phyloP scores from a whole-genome alignment of 1,140 invertebrate genomes.

The Anastrepha ludens region DNA sequence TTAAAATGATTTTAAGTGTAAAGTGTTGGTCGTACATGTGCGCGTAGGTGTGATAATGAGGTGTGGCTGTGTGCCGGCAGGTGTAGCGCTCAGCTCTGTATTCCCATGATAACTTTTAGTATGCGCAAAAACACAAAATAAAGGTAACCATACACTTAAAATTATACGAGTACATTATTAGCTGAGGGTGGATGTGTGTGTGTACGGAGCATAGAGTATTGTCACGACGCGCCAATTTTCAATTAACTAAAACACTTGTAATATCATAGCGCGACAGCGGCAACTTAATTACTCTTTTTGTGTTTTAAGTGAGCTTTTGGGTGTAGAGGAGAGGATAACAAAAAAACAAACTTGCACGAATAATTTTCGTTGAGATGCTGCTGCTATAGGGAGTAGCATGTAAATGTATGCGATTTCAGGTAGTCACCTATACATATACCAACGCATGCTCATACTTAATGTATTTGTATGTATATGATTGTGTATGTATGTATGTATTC shows the following conservation, averaged over 20 bases:
- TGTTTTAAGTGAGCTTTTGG: background rate
- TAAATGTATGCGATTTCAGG: background rate
- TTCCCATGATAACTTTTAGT: slow-evolving; percentile 14
- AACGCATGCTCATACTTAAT: too few species aligned
- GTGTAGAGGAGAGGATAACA: too few species aligned
- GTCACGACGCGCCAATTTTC: slow-evolving; percentile 23
- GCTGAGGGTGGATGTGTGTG: background rate
- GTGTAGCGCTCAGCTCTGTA: slow-evolving; percentile 17
- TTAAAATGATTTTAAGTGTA: slow-evolving; percentile 46
- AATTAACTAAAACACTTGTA: slow-evolving; percentile 19
- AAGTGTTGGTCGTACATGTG: background rate
- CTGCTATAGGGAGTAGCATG: background rate
- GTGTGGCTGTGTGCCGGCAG: background rate
- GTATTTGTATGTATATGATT: too few species aligned
- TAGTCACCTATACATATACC: too few species aligned
- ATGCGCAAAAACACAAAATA: background rate
- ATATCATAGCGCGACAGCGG: background rate
- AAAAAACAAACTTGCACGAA: background rate
- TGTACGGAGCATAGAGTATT: background rate
- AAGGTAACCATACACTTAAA: background rate
- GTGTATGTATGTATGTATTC: too few species aligned
- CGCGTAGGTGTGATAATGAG: background rate
- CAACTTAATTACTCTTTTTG: background rate
- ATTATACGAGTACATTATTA: background rate
- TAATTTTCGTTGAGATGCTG: background rate